These are phyloP conservation scores for Holacanthus passer DNA, from an alignment of 2,113 vertebrate genomes.

Conservation along the genomic window DNA sequence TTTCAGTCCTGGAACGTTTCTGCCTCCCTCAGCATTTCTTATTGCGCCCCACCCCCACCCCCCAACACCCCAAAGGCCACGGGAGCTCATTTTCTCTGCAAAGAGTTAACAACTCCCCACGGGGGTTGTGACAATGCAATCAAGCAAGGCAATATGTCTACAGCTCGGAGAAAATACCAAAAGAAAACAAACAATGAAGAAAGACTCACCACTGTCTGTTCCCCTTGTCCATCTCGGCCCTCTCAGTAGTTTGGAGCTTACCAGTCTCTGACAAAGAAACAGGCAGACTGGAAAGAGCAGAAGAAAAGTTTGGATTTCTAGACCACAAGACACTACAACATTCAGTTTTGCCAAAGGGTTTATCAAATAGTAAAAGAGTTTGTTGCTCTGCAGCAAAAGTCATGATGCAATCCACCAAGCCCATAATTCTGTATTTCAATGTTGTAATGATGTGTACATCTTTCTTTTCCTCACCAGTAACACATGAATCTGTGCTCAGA, in stretches of 20 bases:
- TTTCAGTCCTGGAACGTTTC: constrained; percentile 12
- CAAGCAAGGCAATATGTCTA: constrained; percentile 65
- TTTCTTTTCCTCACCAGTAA: background rate
- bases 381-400: background rate
- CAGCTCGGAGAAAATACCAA: constrained; percentile 45
- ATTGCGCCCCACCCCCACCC: background rate
- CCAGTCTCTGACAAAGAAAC: constrained; percentile 5
- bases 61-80: background rate
- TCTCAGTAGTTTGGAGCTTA: constrained; percentile 24
- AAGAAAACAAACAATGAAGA: constrained; percentile 38
- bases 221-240: background rate
- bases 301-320: constrained; percentile 16
- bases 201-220: background rate
- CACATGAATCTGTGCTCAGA: background rate
- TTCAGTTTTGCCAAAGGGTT: constrained; percentile 3
- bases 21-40: constrained; percentile 44
- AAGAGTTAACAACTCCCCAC: constrained; percentile 70
- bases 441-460: background rate
- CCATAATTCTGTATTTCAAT: background rate
- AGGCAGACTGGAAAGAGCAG: background rate
- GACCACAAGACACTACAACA: background rate
- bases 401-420: background rate
- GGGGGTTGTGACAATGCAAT: constrained; percentile 69
- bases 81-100: constrained; percentile 56
- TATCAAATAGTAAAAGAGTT: constrained; percentile 3